Evolutionary conservation across 2,797 vertebrate genomes (phyloP), one percentile per base, ranked within the genome.

Genomic region (Syngnathus rostellatus): DNA sequence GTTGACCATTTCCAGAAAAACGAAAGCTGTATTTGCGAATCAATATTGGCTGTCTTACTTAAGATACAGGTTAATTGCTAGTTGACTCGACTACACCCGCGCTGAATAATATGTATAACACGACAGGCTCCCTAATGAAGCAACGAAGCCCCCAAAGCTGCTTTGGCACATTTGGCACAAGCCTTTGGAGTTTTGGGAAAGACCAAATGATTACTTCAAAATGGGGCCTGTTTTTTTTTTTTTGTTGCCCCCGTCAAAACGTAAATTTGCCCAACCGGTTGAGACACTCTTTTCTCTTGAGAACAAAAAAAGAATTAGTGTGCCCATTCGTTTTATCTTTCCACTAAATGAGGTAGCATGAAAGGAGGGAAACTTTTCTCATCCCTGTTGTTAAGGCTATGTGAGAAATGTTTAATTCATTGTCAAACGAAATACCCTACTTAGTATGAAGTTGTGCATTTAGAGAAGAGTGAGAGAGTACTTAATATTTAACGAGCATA

Each of bases 401-500:
- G 71, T 72, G 76, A 78, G 68, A 69, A 77, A 83, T 85, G 73
- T 77, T 82, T 83, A 72, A 82, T 79, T 78, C 83, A 76, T 83
- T 67, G 70, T 81, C 74, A 62, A 48, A 66, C 57, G 68, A 78
- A 79, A 77, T 83, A 74, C 76, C 68, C 57, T 60, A 68, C 74
- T 73, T 81, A 70, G 66, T 75, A 74, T 69, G 63, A 75, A 69
- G 69, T 62, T 8, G 21, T 45, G 69, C 73, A 72, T 83, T 81
- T 79, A 81, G 68, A 74, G 72, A 68, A 74, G 65, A 77, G 73
- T 71, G 68, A 66, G 50, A 58, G 53, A 38, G 31, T 57, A 63
- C 68, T 86, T 77, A 79, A 88, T 89, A 84, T 83, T 84, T 81
- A 72, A 85, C 62, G 68, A 76, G 77, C 48, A 31, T 74, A 76